Conservation (phyloP, 2,888 invertebrate genomes). For the Cephus pulcher region DNA sequence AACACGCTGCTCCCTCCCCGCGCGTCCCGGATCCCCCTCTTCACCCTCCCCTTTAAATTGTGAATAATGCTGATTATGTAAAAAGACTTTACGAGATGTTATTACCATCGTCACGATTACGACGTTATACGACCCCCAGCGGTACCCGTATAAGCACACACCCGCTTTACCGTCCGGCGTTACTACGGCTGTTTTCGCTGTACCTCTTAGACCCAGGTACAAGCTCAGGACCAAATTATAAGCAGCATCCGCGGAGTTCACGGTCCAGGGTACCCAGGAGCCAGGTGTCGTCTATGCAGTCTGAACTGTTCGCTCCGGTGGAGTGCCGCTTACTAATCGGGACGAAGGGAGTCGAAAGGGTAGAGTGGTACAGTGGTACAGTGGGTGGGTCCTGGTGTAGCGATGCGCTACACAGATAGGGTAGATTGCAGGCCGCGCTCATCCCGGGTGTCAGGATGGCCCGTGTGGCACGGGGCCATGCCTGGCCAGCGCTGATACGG, state of each 20-base stretch:
- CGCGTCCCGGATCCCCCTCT: slow-evolving; percentile 13
- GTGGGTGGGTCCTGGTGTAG: slow-evolving; percentile 52
- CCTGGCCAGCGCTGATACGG: slow-evolving; percentile 66
- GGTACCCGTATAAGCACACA: neutral
- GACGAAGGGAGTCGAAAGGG: neutral
- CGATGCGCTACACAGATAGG: slow-evolving; percentile 55
- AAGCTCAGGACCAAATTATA: neutral
- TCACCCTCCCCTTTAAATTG: slow-evolving; percentile 41
- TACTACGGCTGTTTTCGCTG: neutral
- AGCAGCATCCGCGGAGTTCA: neutral
- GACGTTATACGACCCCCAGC: slow-evolving; percentile 44
- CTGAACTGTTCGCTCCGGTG: neutral
- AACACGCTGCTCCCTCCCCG: slow-evolving; percentile 14
- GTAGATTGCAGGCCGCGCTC: slow-evolving; percentile 51
- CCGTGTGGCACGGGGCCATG: slow-evolving; percentile 40
- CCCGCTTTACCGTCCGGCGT: neutral
- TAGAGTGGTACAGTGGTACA: slow-evolving; percentile 19
- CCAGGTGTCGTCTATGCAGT: neutral
- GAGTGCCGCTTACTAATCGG: neutral
- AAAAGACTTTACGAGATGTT: slow-evolving; percentile 54
- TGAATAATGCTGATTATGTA: slow-evolving; percentile 58
- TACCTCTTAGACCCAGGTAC: neutral
- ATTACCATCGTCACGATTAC: slow-evolving; percentile 56
- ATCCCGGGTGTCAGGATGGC: slow-evolving; percentile 8
- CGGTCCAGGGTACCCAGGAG: neutral